These are phyloP conservation scores for Agelas oroides DNA, from an alignment of 37 sponge, comb jelly and placozoan genomes.

Conservation along the genomic window DNA sequence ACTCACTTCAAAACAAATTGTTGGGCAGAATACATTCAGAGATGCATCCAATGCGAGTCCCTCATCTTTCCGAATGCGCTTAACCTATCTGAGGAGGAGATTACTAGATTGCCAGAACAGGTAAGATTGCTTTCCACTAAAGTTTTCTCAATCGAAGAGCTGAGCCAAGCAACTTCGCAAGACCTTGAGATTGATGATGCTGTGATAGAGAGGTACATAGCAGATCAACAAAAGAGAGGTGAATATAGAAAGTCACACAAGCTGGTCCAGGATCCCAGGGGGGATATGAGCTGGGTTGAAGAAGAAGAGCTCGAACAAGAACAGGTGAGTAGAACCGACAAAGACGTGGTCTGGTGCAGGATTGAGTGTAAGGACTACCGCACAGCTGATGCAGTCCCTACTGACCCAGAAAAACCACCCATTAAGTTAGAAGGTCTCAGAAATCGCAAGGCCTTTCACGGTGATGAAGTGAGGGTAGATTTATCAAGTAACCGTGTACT, in stretches of 20 bases:
- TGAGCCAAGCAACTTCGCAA: background rate
- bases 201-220: conserved; percentile 11
- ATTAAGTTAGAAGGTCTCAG: conserved; percentile 1
- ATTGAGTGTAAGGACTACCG: conserved; percentile 8
- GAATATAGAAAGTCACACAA: background rate
- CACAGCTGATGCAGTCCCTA: conserved; percentile 19
- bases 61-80: background rate
- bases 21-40: conserved; percentile 26
- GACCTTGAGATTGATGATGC: background rate
- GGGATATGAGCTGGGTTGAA: background rate
- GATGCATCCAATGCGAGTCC: conserved; percentile 31
- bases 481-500: background rate
- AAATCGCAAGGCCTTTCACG: conserved; percentile 22
- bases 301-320: background rate
- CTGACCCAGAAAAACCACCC: background rate
- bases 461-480: conserved; percentile 23
- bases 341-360: background rate
- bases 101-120: background rate
- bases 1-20: background rate
- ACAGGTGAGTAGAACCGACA: background rate
- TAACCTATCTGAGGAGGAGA: background rate
- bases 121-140: background rate
- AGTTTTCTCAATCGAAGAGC: background rate
- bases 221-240: conserved; percentile 1
- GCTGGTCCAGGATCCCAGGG: background rate